Percentiles rank a stretch among this genome's conserved stretches.
phyloP scores from a whole-genome alignment of 53 echinoderm and acorn worm genomes.

The Glandiceps talaboti region DNA sequence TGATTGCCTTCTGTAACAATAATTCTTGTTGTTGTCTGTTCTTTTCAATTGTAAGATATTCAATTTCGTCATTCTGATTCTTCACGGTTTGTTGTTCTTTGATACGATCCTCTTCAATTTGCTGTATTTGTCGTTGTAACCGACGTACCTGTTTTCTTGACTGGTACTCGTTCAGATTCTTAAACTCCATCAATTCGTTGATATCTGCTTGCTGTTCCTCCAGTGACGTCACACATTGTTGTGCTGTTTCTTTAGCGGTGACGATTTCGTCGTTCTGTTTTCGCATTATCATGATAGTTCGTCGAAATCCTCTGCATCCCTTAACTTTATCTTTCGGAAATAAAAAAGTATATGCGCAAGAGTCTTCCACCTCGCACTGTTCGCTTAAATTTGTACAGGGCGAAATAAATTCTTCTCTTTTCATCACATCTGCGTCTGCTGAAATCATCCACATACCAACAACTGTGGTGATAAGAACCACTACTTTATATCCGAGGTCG shows the following conservation, averaged over 20 bases:
- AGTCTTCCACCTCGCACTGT: too few species aligned
- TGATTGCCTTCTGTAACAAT: background rate
- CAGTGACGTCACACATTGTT: background rate
- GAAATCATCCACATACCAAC: too few species aligned
- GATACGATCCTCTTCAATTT: background rate
- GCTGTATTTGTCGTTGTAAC: background rate
- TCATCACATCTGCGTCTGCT: too few species aligned
- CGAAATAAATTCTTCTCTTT: too few species aligned
- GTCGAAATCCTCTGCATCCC: background rate
- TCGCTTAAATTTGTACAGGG: too few species aligned
- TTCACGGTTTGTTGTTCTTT: background rate
- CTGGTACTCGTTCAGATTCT: background rate
- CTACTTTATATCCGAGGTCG: too few species aligned
- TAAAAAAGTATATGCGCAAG: background rate
- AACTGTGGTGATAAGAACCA: too few species aligned
- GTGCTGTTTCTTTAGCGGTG: background rate
- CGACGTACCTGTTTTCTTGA: background rate
- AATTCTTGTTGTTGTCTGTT: background rate
- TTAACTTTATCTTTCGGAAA: background rate
- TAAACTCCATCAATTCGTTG: background rate
- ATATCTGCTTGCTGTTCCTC: background rate
- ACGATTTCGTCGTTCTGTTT: background rate
- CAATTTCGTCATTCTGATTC: background rate
- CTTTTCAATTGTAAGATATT: background rate
- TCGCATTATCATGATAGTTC: background rate